Conservation (phyloP, 2,113 vertebrate genomes). For the Corynorhinus townsendii region DNA sequence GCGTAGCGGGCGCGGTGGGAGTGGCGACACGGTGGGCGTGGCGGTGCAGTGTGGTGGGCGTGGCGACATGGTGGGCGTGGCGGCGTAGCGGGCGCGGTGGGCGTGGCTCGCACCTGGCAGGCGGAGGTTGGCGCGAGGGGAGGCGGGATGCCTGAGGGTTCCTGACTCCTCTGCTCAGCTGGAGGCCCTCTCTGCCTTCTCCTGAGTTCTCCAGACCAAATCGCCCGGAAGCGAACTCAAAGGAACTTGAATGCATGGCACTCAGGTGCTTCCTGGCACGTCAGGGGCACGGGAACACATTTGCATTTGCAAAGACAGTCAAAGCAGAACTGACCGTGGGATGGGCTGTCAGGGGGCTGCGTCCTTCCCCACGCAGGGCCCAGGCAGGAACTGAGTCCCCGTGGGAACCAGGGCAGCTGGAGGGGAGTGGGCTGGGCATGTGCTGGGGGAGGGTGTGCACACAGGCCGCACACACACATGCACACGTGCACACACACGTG, state of each 20-base stretch:
- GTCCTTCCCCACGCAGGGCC: fast-evolving
- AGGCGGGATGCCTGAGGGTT: neutral
- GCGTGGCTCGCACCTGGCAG: too few species aligned
- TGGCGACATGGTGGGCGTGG: fast-evolving
- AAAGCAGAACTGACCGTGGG: fast-evolving
- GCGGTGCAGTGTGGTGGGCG: fast-evolving
- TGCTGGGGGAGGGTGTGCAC: neutral
- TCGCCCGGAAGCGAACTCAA: fast-evolving
- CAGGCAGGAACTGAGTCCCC: neutral
- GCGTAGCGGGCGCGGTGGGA: fast-evolving
- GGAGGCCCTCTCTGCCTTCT: fast-evolving
- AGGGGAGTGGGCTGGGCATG: neutral
- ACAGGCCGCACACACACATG: fast-evolving
- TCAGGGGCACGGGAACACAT: fast-evolving
- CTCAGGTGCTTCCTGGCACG: fast-evolving
- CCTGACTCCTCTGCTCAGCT: fast-evolving
- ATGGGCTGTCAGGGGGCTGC: fast-evolving
- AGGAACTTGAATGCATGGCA: fast-evolving
- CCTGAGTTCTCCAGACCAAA: fast-evolving
- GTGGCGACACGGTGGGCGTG: fast-evolving
- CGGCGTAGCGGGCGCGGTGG: too few species aligned
- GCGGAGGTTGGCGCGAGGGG: too few species aligned
- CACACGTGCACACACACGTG: fast-evolving
- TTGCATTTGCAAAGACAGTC: neutral
- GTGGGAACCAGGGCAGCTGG: too few species aligned